Evolutionary conservation across 2,888 invertebrate genomes (phyloP), one percentile per base, ranked within the genome.

Genomic region (Pristionchus arcanus): DNA sequence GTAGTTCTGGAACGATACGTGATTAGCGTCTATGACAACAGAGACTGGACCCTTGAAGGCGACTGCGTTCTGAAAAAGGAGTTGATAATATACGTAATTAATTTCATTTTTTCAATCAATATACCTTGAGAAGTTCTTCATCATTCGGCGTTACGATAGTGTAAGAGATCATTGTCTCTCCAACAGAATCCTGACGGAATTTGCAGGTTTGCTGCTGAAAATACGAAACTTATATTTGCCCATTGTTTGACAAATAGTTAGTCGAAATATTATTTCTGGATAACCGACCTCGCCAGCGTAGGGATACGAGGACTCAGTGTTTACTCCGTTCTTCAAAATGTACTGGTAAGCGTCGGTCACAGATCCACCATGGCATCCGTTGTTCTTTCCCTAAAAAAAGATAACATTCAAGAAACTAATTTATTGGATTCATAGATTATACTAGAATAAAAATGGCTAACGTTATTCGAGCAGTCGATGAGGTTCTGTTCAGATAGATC

Each of bases 281-380:
- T n/a, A n/a, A n/a, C 55, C 97, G 63, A 95, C 83, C 19, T 53
- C 7, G 11, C 28, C 83, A 5, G 7, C 25, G n/a, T 98, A 98
- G 0, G 97, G 97, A 95, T 98, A 98, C 1, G 97, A 96, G 90
- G 96, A 96, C 96, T 98, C 98, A 0, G 97, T 98, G 95, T 98
- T 98, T 93, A 98, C 96, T 92, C 98, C 98, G 95, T 94, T 92
- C 37, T 68, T 93, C 89, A 95, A 95, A 90, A 96, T 94, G 92
- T 96, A 96, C 68, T 94, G 91, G 92, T 95, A 96, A 28, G 95
- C 95, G 85, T 94, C 91, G 92, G 95, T 95, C 95, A 95, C 95
- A 2, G 94, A 92, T 9, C 95, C 95, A 28, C 95, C 95, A 86
- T 94, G 92, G 92, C 95, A 95, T 11, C 95, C 95, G 86, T 94